Percentiles rank a stretch among this genome's conserved stretches.
Evolutionary conservation across 1,140 invertebrate genomes (phyloP).

Genomic region (Protaetia brevitarsis): DNA sequence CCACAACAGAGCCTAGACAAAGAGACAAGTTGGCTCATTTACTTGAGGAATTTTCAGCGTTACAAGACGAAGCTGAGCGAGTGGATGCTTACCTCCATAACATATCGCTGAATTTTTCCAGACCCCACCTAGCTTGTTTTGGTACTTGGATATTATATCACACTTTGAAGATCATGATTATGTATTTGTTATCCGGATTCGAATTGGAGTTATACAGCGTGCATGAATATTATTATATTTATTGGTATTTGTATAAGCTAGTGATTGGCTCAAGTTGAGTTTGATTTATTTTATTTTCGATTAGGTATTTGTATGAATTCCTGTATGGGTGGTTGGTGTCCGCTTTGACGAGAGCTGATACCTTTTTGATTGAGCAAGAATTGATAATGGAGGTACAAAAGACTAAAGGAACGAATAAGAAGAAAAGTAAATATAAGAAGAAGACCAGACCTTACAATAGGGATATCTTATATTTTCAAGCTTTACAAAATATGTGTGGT

Average conservation of each 20-base stretch:
- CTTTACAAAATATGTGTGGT: conserved; percentile 89
- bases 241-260: conserved; percentile 70
- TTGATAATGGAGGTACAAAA: conserved; percentile 55
- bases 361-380: conserved; percentile 76
- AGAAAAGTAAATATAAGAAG: conserved; percentile 74
- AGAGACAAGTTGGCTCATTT: conserved; percentile 89
- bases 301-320: conserved; percentile 91
- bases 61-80: conserved; percentile 95
- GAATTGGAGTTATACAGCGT: conserved; percentile 93
- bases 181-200: conserved; percentile 91
- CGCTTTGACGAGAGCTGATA: conserved; percentile 84
- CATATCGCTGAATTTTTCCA: conserved; percentile 63
- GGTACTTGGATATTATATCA: conserved; percentile 96
- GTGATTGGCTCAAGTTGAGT: neutral
- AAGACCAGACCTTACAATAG: conserved; percentile 70
- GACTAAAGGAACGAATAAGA: conserved; percentile 60
- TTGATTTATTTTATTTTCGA: conserved; percentile 57
- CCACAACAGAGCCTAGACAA: conserved; percentile 91
- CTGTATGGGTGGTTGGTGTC: conserved; percentile 92
- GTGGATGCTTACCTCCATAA: conserved; percentile 82
- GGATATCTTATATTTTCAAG: conserved; percentile 84
- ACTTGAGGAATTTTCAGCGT: conserved; percentile 80
- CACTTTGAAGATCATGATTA: conserved; percentile 93
- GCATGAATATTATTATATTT: conserved; percentile 96
- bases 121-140: conserved; percentile 81